Evolutionary conservation across 92 coral and sea anemone genomes (phyloP), one percentile per base, ranked within the genome.

Genomic region (Parazoanthus atlanticus): DNA sequence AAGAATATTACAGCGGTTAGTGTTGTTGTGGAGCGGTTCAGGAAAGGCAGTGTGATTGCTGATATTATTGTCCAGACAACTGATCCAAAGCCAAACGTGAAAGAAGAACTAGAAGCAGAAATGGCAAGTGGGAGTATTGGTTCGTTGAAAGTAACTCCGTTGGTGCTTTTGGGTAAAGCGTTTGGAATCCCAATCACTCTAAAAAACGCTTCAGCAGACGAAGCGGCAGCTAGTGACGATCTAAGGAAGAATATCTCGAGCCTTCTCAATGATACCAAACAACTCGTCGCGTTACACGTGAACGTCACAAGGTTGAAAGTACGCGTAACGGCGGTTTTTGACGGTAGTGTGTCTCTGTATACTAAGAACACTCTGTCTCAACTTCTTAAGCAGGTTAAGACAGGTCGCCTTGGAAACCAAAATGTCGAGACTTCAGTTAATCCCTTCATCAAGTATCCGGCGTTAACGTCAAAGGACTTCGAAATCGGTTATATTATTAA

Each of bases 21-120:
- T 17, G 78, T 84, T 75, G 34, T 17, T 70, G 87, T 84, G 40
- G 65, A 28, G 25, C 65, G 79, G 19, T 84, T 84, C 40, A 70
- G 87, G 30, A 41, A 19, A 71, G 87, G 87, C 23, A 84, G 79
- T 84, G 87, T 84, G 65, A 84, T 84, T 11, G 87, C 79, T 21
- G 87, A 84, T 71, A 0, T 84, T 52, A 69, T 0, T 43, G n/a
- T 84, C 66, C 46, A 40, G 16, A 71, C 78, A 31, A 72, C 31
- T 43, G 19, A 28, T 9, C 30, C 43, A 49, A 43, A 49, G 9
- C n/a, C 66, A 17, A 21, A 6, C 10, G 78, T 84, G 54, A 84
- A 43, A 34, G 46, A 72, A 49, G 17, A 32, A 21, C 74, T 84
- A 16, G n/a, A 41, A 17, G 11, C 76, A 67, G 78, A 41, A 25